Evolutionary conservation across 2,797 vertebrate species (phyloP).

Genomic region (Pseudomugil tenellus): DNA sequence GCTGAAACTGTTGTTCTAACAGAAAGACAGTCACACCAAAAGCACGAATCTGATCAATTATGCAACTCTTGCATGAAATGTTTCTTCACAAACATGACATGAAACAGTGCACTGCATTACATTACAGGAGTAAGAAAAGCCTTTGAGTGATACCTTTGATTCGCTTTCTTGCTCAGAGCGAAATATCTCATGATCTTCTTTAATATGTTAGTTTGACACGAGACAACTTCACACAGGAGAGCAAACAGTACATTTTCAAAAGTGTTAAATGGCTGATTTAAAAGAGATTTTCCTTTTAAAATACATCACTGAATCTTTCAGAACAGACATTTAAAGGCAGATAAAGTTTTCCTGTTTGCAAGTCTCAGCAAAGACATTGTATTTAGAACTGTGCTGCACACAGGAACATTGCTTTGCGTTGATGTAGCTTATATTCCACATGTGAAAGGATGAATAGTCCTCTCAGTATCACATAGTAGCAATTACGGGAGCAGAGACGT

Average conservation of each 20-base stretch:
- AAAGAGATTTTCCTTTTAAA: not conserved
- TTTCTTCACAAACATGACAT: constrained; percentile 12
- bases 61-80: constrained; percentile 12
- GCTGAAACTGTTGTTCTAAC: too few species aligned
- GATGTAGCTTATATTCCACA: not conserved
- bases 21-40: too few species aligned
- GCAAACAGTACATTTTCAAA: not conserved
- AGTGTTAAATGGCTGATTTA: constrained; percentile 1
- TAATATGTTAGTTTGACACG: not conserved
- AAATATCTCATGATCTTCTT: too few species aligned
- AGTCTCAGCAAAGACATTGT: not conserved
- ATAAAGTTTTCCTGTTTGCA: constrained; percentile 12
- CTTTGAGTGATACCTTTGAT: not conserved
- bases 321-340: constrained; percentile 20
- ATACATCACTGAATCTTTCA: not conserved
- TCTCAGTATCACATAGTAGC: constrained; percentile 20
- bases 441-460: constrained; percentile 23
- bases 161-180: not conserved
- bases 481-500: constrained; percentile 22
- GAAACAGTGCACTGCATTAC: not conserved
- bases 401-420: not conserved
- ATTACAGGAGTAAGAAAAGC: not conserved
- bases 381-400: constrained; percentile 2
- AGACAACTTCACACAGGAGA: not conserved
- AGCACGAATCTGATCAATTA: too few species aligned